A percentile compares a stretch with the other conserved stretches of the same genome.
These are phyloP conservation scores for Sisor rabdophorus DNA, from an alignment of 2,113 vertebrate species.

Conservation along the genomic window DNA sequence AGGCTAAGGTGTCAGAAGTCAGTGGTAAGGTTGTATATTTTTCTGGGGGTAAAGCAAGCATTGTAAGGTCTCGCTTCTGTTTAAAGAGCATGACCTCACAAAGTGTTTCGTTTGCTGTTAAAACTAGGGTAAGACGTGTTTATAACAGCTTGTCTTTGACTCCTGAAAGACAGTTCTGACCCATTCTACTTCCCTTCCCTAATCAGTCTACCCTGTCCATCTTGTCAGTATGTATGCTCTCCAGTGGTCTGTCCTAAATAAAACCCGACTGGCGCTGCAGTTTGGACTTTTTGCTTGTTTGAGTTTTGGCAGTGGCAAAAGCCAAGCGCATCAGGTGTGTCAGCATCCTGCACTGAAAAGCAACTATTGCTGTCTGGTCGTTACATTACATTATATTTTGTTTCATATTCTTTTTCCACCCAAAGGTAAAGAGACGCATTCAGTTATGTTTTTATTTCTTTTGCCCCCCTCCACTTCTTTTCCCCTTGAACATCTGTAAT, in stretches of 20 bases:
- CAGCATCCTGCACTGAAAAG: not conserved
- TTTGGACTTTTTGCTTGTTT: not conserved
- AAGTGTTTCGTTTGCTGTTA: not conserved
- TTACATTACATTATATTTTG: conserved; percentile 7
- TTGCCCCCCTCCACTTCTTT: not conserved
- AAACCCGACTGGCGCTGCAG: not conserved
- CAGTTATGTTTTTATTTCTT: conserved; percentile 31
- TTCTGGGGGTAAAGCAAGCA: not conserved
- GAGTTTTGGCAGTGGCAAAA: not conserved
- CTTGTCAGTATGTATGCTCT: not conserved
- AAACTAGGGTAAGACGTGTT: not conserved
- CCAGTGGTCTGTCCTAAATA: conserved; percentile 28
- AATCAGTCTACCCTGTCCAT: not conserved
- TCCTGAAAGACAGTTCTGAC: not conserved
- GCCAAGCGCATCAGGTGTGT: conserved; percentile 22
- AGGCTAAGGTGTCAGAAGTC: not conserved
- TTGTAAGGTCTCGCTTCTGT: not conserved
- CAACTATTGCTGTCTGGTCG: not conserved
- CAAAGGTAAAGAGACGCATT: not conserved
- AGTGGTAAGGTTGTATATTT: not conserved
- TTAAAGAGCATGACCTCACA: not conserved
- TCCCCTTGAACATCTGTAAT: conserved; percentile 57
- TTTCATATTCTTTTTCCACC: not conserved
- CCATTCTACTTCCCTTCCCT: not conserved
- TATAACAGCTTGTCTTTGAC: not conserved